Conservation (phyloP, 2,113 vertebrate species). For the Bagarius yarrelli region DNA sequence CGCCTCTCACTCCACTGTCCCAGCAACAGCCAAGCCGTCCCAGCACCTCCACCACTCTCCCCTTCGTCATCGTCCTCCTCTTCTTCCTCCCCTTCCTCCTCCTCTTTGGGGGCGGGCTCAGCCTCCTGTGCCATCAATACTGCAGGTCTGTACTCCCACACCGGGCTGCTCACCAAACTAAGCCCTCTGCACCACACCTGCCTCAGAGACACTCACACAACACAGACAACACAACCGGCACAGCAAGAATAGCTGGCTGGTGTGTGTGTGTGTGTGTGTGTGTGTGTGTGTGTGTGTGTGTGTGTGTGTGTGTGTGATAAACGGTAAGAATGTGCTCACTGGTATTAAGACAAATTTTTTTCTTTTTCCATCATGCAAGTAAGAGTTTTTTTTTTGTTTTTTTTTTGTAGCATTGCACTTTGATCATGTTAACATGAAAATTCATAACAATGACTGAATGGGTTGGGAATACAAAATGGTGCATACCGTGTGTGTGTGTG, state of each 20-base stretch:
- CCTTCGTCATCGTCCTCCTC: constrained; percentile 56
- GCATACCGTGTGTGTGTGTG: constrained; percentile 7
- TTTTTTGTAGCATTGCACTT: constrained; percentile 25
- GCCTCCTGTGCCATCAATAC: constrained; percentile 73
- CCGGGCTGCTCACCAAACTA: constrained; percentile 19
- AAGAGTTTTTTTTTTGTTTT: neutral
- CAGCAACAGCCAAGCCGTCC: constrained; percentile 65
- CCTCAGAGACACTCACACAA: constrained; percentile 57
- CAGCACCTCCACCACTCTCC: constrained; percentile 58
- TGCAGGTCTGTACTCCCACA: constrained; percentile 80
- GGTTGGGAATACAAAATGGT: constrained; percentile 17
- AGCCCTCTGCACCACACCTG: constrained; percentile 37
- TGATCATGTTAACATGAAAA: neutral
- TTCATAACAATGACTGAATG: neutral
- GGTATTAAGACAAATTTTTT: constrained; percentile 3
- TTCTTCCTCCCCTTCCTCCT: constrained; percentile 62
- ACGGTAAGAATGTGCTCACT: neutral
- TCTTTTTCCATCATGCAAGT: neutral
- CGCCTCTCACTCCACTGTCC: constrained; percentile 73
- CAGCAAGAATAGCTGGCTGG: constrained; percentile 59
- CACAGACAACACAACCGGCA: constrained; percentile 57
- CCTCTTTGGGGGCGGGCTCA: constrained; percentile 66
- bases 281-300: neutral
- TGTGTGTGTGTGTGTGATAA: neutral
- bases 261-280: neutral